Percentiles rank a stretch among this genome's conserved stretches.
These are phyloP conservation scores for Hemicentrotus pulcherrimus DNA, from an alignment of 35 echinoderm and acorn worm species.

Conservation along the genomic window DNA sequence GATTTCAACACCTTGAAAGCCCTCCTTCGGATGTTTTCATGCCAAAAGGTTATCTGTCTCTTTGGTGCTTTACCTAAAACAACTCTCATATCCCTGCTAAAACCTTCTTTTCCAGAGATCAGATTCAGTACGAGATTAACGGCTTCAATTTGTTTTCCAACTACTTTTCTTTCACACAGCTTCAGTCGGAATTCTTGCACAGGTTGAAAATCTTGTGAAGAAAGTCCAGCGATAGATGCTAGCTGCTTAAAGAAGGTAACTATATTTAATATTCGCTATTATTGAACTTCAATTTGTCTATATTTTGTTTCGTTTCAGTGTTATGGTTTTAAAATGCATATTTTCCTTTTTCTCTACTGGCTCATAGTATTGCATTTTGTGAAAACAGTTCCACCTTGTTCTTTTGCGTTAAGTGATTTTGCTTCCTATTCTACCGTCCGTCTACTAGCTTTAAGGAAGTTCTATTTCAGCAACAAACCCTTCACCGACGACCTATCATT, in stretches of 20 bases:
- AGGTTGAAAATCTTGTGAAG: not conserved
- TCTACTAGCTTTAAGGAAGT: no score
- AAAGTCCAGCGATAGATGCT: not conserved
- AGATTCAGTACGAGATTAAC: not conserved
- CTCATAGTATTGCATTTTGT: not conserved
- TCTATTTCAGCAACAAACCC: no score
- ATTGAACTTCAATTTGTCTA: not conserved
- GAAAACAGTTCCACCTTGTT: not conserved
- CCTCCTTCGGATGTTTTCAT: not conserved
- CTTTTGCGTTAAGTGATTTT: not conserved
- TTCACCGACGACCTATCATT: no score
- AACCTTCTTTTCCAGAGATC: not conserved
- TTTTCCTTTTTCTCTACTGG: not conserved
- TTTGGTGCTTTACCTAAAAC: not conserved
- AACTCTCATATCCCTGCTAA: no score
- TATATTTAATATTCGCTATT: not conserved
- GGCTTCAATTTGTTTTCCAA: not conserved
- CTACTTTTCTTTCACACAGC: not conserved
- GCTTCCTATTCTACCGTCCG: no score
- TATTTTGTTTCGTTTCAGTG: not conserved
- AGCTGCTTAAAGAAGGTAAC: not conserved
- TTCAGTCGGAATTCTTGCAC: not conserved
- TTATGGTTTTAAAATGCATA: not conserved
- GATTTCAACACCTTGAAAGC: not conserved
- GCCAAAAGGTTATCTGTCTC: not conserved